A percentile compares a stretch with the other conserved stretches of the same genome.
These are phyloP conservation scores for Eupithecia subfuscata DNA, from an alignment of 2,888 invertebrate species.

Conservation along the genomic window DNA sequence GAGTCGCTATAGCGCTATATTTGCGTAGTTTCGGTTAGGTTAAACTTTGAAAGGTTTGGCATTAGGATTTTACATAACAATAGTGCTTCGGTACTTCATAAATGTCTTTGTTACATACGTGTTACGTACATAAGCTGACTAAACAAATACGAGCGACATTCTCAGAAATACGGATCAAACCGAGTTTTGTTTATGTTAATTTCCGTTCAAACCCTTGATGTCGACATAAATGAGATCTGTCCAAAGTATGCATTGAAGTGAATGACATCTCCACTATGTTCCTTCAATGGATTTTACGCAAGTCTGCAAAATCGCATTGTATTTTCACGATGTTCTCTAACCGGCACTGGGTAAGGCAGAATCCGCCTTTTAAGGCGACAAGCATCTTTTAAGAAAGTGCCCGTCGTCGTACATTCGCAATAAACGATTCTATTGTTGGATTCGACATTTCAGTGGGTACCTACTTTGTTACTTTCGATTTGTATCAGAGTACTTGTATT, in stretches of 20 bases:
- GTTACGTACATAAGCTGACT: neutral
- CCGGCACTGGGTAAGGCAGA: neutral
- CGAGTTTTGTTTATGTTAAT: neutral
- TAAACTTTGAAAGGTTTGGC: neutral
- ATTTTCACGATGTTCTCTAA: neutral
- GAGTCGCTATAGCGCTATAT: neutral
- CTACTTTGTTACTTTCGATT: conserved; percentile 26
- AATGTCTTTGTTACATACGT: neutral
- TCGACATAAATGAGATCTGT: neutral
- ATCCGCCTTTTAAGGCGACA: conserved; percentile 14
- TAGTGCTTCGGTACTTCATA: neutral
- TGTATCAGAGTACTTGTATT: conserved; percentile 27
- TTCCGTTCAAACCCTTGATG: neutral
- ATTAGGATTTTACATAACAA: neutral
- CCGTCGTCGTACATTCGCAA: conserved; percentile 28
- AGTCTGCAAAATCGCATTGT: neutral
- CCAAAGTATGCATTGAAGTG: neutral
- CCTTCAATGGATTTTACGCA: neutral
- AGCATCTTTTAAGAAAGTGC: conserved; percentile 18
- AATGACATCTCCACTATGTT: neutral
- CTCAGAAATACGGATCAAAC: neutral
- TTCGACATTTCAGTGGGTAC: conserved; percentile 18
- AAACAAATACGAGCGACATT: neutral
- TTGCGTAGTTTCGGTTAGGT: neutral
- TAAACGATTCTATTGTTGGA: conserved; percentile 36